Evolutionary conservation across 2,113 vertebrate species (phyloP).

Genomic region (Gavia stellata): DNA sequence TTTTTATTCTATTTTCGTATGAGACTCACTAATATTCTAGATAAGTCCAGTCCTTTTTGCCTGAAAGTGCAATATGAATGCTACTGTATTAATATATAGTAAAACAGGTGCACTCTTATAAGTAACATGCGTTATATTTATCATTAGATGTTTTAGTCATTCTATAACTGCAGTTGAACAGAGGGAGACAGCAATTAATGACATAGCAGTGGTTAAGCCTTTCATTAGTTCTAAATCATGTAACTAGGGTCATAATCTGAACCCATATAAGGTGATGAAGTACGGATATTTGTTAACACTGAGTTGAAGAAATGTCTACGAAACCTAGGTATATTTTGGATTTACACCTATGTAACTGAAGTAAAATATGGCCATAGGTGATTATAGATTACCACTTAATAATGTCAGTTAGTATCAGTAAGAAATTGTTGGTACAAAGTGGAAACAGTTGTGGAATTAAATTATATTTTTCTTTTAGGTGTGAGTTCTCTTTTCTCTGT

Average conservation of each 20-base stretch:
- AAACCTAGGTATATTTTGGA: neutral
- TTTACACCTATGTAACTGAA: neutral
- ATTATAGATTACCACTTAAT: neutral
- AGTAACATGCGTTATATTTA: neutral
- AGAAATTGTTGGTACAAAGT: neutral
- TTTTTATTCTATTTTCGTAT: neutral
- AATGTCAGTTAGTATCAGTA: neutral
- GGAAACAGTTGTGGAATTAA: neutral
- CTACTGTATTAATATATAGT: neutral
- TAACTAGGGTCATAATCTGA: neutral
- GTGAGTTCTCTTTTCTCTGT: neutral
- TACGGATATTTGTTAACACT: neutral
- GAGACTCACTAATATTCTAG: neutral
- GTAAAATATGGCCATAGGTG: neutral
- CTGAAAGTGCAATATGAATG: neutral
- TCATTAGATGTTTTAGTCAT: neutral
- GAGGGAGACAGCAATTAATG: neutral
- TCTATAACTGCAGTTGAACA: neutral
- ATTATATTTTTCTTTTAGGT: neutral
- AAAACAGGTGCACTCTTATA: neutral
- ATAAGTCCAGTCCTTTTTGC: neutral
- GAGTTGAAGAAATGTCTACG: neutral
- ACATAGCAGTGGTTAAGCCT: neutral
- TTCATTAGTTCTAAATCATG: neutral
- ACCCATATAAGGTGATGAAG: neutral